phyloP scores from a whole-genome alignment of 2,888 invertebrate genomes.

The Ochropacha duplaris region DNA sequence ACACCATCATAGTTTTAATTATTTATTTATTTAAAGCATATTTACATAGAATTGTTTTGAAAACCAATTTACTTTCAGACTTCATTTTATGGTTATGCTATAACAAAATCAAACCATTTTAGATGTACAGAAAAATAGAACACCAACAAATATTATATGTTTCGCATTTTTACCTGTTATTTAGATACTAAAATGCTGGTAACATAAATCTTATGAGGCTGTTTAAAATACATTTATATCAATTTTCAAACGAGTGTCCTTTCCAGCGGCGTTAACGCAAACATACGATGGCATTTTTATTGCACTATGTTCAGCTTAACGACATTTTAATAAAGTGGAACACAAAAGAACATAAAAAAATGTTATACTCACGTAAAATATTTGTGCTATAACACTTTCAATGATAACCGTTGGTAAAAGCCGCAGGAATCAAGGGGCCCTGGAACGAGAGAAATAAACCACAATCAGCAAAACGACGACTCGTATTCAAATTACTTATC shows the following conservation, averaged over 20 bases:
- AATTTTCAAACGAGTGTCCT: conserved; percentile 48
- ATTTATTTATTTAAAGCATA: no score
- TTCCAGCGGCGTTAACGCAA: conserved; percentile 52
- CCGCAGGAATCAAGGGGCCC: conserved; percentile 98
- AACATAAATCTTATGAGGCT: conserved; percentile 36
- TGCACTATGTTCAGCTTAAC: conserved; percentile 48
- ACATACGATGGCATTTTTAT: conserved; percentile 56
- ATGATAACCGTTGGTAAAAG: conserved; percentile 99
- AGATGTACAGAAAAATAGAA: background rate
- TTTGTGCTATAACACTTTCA: conserved; percentile 86
- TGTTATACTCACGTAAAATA: conserved; percentile 79
- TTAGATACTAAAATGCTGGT: background rate
- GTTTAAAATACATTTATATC: conserved; percentile 57
- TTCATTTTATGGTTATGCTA: no score
- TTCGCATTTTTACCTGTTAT: background rate
- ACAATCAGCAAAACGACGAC: background rate
- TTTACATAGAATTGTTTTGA: no score
- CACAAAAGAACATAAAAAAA: conserved; percentile 52
- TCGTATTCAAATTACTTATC: background rate
- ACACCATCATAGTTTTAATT: conserved; percentile 6
- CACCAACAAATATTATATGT: conserved; percentile 16
- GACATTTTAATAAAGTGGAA: conserved; percentile 65
- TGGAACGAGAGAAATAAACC: conserved; percentile 81
- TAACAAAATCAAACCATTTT: no score
- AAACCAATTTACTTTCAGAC: no score